A percentile compares a stretch with the other conserved stretches of the same genome.
These are phyloP conservation scores for Tipula vernalis DNA, from an alignment of 2,888 invertebrate species.

Conservation along the genomic window DNA sequence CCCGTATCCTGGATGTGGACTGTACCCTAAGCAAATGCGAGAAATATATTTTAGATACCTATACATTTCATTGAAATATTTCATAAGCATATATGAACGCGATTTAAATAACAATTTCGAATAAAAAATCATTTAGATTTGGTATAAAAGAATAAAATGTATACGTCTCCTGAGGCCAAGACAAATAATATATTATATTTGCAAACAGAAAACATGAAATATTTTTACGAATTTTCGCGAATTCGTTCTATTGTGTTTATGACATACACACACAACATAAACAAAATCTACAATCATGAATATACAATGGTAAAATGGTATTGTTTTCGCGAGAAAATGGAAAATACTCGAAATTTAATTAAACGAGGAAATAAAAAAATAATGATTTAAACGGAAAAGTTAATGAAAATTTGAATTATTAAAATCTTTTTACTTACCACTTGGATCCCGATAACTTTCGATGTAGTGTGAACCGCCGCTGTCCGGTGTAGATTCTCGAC, in stretches of 20 bases:
- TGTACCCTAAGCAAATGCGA: conserved; percentile 49
- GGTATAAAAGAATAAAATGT: not conserved
- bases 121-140: not conserved
- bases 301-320: not conserved
- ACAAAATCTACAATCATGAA: not conserved
- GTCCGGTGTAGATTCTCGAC: conserved; percentile 80
- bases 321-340: not conserved
- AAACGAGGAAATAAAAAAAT: not conserved
- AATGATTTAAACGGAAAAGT: not conserved
- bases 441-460: conserved; percentile 75
- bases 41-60: not conserved
- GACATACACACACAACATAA: not conserved
- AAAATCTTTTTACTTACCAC: conserved; percentile 47
- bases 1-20: conserved; percentile 76
- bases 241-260: not conserved
- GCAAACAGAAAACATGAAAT: not conserved
- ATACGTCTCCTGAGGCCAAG: conserved; percentile 5
- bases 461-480: conserved; percentile 81
- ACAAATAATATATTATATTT: not conserved
- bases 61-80: not conserved
- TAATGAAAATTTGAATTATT: not conserved
- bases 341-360: not conserved
- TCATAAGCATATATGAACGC: not conserved
- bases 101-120: not conserved
- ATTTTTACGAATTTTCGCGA: not conserved